Conservation (phyloP, 2,797 vertebrate genomes). For the Rhodeus uyekii region DNA sequence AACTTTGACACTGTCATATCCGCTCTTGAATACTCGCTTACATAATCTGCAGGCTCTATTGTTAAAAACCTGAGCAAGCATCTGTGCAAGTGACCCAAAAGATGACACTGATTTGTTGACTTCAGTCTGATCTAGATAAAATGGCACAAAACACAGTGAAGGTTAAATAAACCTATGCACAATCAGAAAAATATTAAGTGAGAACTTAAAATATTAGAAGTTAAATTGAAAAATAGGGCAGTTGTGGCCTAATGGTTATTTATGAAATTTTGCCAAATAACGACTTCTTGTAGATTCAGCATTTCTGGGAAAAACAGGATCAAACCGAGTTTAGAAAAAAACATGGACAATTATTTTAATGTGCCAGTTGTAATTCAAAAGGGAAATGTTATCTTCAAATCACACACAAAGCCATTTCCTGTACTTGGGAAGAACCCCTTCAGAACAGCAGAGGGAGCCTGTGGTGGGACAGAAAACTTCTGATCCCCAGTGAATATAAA, state of each 20-base stretch:
- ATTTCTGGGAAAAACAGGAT: slow-evolving; percentile 12
- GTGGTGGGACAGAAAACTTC: not conserved
- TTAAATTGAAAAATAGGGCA: not conserved
- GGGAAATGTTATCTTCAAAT: not conserved
- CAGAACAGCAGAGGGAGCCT: slow-evolving; percentile 38
- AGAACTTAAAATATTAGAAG: not conserved
- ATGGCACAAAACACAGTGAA: not conserved
- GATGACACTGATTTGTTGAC: not conserved
- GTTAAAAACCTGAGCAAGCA: not conserved
- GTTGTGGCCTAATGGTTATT: too few relatives aligned
- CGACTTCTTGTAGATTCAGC: not conserved
- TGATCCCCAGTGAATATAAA: not conserved
- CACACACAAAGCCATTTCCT: not conserved
- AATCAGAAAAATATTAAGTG: not conserved
- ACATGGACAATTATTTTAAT: not conserved
- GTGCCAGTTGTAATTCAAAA: not conserved
- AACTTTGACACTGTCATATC: not conserved
- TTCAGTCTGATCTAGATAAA: not conserved
- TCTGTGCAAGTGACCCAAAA: not conserved
- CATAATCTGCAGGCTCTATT: not conserved
- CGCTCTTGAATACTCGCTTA: not conserved
- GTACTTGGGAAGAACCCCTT: not conserved
- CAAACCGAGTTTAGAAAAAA: not conserved
- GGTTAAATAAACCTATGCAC: not conserved
- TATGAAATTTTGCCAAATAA: too few relatives aligned